These are phyloP conservation scores for Siphonodentalium dalli DNA, from an alignment of 2,888 invertebrate genomes.

Conservation along the genomic window DNA sequence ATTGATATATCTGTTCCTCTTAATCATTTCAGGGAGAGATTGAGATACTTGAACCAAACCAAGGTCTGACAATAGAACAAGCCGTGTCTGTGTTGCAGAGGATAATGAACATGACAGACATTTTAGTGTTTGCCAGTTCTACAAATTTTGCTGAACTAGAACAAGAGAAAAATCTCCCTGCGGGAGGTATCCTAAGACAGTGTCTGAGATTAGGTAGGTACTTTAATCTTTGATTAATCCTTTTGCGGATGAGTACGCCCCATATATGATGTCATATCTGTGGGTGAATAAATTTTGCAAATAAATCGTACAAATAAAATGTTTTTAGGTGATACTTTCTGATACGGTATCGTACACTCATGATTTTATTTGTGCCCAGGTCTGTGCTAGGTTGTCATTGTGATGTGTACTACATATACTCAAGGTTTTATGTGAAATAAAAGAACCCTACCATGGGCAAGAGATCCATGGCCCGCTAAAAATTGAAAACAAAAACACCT, in stretches of 20 bases:
- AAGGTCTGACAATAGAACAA: constrained; percentile 97
- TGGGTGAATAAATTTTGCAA: too few species aligned
- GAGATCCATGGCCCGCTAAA: too few species aligned
- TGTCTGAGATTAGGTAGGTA: constrained; percentile 79
- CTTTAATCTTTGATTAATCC: neutral
- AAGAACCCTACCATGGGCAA: too few species aligned
- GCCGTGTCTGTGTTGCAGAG: constrained; percentile 98
- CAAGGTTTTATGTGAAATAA: too few species aligned
- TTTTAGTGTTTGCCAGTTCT: constrained; percentile 96
- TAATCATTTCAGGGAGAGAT: constrained; percentile 82
- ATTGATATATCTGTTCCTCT: neutral
- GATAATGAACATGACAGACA: constrained; percentile 97
- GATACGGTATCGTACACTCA: too few species aligned
- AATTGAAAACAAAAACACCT: too few species aligned
- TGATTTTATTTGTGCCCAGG: too few species aligned
- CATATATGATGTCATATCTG: too few species aligned
- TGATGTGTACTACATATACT: too few species aligned
- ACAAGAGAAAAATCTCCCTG: constrained; percentile 99
- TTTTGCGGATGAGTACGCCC: neutral
- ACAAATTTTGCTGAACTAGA: constrained; percentile 97
- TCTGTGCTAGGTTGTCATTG: too few species aligned
- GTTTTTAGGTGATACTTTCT: too few species aligned
- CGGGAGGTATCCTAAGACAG: constrained; percentile 97
- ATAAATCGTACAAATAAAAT: too few species aligned
- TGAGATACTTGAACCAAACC: constrained; percentile 97